These are phyloP conservation scores for Paralvinella palmiformis DNA, from an alignment of 1,140 invertebrate species.

Conservation along the genomic window DNA sequence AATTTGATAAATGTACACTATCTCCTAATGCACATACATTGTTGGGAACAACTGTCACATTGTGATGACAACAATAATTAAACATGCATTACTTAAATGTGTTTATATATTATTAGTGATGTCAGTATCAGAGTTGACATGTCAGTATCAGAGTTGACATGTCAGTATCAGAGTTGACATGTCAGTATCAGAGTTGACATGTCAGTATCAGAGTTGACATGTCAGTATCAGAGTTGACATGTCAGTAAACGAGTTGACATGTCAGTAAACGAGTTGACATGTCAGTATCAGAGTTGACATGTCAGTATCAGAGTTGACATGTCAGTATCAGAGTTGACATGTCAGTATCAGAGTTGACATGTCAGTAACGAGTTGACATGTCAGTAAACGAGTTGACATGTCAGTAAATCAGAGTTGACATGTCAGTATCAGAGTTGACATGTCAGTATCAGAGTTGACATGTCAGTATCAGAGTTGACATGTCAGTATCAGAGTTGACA, in stretches of 20 bases:
- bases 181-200: too few species aligned
- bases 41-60: not conserved
- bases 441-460: not conserved
- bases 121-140: constrained; percentile 4
- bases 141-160: constrained; percentile 2
- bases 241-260: not conserved
- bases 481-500: constrained; percentile 2
- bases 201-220: too few species aligned
- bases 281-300: too few species aligned
- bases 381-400: too few species aligned
- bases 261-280: not conserved
- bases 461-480: constrained; percentile 2
- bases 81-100: constrained; percentile 1
- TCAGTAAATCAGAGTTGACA: too few species aligned
- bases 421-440: not conserved
- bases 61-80: constrained; percentile 1
- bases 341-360: too few species aligned
- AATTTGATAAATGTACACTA: not conserved
- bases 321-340: constrained; percentile 2
- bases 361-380: too few species aligned
- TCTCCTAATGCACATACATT: not conserved
- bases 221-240: too few species aligned
- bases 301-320: constrained; percentile 4
- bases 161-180: too few species aligned
- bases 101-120: constrained; percentile 2